phyloP scores from a whole-genome alignment of 2,888 invertebrate species.

The Ephialtes manifestator region DNA sequence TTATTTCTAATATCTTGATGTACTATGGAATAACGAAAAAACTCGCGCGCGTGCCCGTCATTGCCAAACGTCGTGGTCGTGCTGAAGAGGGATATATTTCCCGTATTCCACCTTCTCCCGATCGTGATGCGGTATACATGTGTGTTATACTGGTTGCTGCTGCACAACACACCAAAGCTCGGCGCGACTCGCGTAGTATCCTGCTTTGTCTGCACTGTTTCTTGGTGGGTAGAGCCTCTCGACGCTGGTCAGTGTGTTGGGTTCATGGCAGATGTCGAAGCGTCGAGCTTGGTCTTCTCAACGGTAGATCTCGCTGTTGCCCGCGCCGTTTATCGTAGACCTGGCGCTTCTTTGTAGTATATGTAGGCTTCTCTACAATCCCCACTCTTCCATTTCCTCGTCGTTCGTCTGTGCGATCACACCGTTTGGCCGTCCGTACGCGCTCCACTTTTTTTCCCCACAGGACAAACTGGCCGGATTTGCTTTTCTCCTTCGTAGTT shows the following conservation, averaged over 20 bases:
- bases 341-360: neutral
- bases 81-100: conserved; percentile 10
- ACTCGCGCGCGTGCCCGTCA: conserved; percentile 37
- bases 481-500: neutral
- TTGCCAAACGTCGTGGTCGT: neutral
- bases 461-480: conserved; percentile 8
- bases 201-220: conserved; percentile 49
- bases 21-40: conserved; percentile 36
- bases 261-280: conserved; percentile 56
- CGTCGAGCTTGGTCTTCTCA: conserved; percentile 46
- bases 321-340: neutral
- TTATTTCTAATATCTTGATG: conserved; percentile 42
- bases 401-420: conserved; percentile 12
- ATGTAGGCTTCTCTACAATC: conserved; percentile 7
- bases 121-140: conserved; percentile 22
- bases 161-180: conserved; percentile 32
- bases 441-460: neutral
- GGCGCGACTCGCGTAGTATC: conserved; percentile 58
- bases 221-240: conserved; percentile 5
- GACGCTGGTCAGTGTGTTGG: conserved; percentile 30
- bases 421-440: neutral
- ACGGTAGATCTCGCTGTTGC: conserved; percentile 68
- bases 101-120: conserved; percentile 39
- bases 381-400: conserved; percentile 35
- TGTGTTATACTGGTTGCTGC: conserved; percentile 5